These are phyloP conservation scores for Odontamblyopus rebecca DNA, from an alignment of 2,797 vertebrate species.

Conservation along the genomic window DNA sequence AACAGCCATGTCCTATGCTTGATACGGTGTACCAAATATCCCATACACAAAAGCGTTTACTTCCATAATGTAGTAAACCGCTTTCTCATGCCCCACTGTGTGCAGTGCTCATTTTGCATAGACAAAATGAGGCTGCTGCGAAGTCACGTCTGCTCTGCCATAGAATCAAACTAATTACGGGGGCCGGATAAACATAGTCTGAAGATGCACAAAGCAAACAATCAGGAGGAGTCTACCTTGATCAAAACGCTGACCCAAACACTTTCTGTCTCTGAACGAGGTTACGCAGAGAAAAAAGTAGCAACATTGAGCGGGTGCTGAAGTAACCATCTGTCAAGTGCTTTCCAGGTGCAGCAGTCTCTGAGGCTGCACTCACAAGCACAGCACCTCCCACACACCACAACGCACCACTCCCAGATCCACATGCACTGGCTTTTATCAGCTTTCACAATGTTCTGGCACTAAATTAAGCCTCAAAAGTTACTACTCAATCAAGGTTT, in stretches of 20 bases:
- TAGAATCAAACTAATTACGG: conserved; percentile 55
- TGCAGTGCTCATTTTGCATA: conserved; percentile 35
- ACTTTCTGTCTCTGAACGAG: conserved; percentile 65
- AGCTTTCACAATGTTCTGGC: conserved; percentile 28
- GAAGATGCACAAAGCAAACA: conserved; percentile 57
- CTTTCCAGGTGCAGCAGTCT: conserved; percentile 69
- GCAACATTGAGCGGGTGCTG: conserved; percentile 55
- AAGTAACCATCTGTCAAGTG: conserved; percentile 72
- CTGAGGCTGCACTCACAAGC: conserved; percentile 62
- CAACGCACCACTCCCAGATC: conserved; percentile 25
- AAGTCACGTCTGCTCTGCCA: conserved; percentile 45
- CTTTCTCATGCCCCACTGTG: conserved; percentile 34
- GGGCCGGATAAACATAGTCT: conserved; percentile 55
- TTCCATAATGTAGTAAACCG: conserved; percentile 34
- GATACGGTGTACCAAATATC: conserved; percentile 8
- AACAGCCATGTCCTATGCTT: not conserved
- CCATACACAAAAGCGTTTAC: conserved; percentile 3
- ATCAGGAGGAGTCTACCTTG: conserved; percentile 55
- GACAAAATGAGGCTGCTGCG: conserved; percentile 21
- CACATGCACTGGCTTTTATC: conserved; percentile 22
- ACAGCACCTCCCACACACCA: conserved; percentile 63
- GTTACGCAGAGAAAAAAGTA: conserved; percentile 52
- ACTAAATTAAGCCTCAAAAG: conserved; percentile 1
- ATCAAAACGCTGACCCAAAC: conserved; percentile 70
- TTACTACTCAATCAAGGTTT: not conserved